These are phyloP conservation scores for Drosophila novamexicana DNA, from an alignment of 1,140 invertebrate species.

Conservation along the genomic window DNA sequence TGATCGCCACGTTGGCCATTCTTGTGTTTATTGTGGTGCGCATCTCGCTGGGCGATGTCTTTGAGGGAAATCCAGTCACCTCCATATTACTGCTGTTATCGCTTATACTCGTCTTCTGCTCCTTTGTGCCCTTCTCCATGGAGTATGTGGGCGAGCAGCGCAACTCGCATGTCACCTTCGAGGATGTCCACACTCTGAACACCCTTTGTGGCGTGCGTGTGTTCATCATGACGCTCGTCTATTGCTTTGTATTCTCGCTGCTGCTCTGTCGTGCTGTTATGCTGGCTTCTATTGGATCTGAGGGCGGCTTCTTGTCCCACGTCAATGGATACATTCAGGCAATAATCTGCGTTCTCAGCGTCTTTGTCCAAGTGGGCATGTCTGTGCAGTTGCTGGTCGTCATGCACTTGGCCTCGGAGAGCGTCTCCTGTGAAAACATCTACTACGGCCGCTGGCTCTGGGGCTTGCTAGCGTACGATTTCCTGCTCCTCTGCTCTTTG, in stretches of 20 bases:
- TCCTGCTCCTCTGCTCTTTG: constrained; percentile 85
- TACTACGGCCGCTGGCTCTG: constrained; percentile 84
- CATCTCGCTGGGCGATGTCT: constrained; percentile 84
- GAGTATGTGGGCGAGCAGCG: constrained; percentile 81
- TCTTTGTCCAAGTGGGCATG: constrained; percentile 86
- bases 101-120: constrained; percentile 85
- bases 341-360: constrained; percentile 86
- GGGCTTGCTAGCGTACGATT: constrained; percentile 85
- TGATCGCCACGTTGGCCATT: constrained; percentile 85
- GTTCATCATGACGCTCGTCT: constrained; percentile 85
- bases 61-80: constrained; percentile 85
- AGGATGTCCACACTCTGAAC: constrained; percentile 75
- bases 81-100: constrained; percentile 85
- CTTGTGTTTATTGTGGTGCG: constrained; percentile 85
- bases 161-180: constrained; percentile 79
- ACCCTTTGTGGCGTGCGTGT: constrained; percentile 80
- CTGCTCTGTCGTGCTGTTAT: constrained; percentile 86
- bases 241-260: constrained; percentile 86
- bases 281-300: constrained; percentile 86
- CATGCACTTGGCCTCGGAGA: constrained; percentile 81
- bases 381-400: constrained; percentile 84
- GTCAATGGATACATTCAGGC: constrained; percentile 87
- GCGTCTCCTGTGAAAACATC: constrained; percentile 83
- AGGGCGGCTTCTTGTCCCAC: constrained; percentile 87
- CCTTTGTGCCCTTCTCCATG: constrained; percentile 86